Conservation (phyloP, 2,888 invertebrate genomes). For the Trachelus tabidus region DNA sequence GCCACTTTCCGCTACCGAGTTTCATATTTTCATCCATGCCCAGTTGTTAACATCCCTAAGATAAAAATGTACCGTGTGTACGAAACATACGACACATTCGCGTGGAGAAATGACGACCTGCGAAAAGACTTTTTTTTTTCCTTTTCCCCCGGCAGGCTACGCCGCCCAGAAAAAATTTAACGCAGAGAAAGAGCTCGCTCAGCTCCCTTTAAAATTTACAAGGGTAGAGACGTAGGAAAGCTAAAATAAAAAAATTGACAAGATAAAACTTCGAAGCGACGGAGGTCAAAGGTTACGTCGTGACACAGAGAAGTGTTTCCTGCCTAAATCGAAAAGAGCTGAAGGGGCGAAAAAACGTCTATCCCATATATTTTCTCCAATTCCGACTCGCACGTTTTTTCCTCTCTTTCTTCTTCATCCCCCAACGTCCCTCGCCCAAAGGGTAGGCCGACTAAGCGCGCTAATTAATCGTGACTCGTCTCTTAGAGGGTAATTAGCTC, state of each 20-base stretch:
- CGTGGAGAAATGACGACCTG: background rate
- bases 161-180: background rate
- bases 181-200: background rate
- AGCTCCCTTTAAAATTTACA: background rate
- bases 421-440: too few relatives aligned
- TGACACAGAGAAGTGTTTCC: background rate
- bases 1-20: background rate
- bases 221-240: background rate
- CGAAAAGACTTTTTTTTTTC: background rate
- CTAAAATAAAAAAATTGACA: background rate
- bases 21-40: background rate
- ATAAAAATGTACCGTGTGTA: background rate
- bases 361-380: background rate
- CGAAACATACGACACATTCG: background rate
- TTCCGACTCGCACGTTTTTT: background rate
- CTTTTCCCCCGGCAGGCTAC: background rate
- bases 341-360: background rate
- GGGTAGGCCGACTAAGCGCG: background rate
- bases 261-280: background rate
- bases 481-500: too few relatives aligned
- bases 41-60: background rate
- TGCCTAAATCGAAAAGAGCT: background rate
- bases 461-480: background rate
- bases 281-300: too few relatives aligned
- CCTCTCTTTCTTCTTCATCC: background rate